These are phyloP conservation scores for Chrysoperla carnea DNA, from an alignment of 1,140 invertebrate genomes.

Conservation along the genomic window DNA sequence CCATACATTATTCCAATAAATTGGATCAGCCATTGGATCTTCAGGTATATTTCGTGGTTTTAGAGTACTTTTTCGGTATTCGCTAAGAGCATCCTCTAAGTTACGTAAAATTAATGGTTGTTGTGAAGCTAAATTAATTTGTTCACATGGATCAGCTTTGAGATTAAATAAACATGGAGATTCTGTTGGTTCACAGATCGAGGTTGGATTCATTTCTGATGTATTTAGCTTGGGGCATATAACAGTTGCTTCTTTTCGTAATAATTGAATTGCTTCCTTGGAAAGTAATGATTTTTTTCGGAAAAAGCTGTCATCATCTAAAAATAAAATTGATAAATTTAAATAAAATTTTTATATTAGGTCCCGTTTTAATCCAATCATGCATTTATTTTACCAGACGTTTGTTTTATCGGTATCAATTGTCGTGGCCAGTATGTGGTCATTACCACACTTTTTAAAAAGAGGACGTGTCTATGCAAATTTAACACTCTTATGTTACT, in stretches of 20 bases:
- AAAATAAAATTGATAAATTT: too few species aligned
- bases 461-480: too few species aligned
- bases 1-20: slow-evolving; percentile 32
- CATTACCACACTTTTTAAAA: too few species aligned
- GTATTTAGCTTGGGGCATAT: slow-evolving; percentile 12
- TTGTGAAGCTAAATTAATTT: slow-evolving; percentile 38
- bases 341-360: too few species aligned
- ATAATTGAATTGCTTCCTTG: slow-evolving; percentile 15
- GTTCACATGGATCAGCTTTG: slow-evolving; percentile 57
- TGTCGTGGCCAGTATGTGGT: too few species aligned
- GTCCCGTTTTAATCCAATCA: too few species aligned
- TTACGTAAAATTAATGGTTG: slow-evolving; percentile 24
- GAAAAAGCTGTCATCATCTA: too few species aligned
- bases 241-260: slow-evolving; percentile 26
- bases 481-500: too few species aligned
- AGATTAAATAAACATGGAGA: slow-evolving; percentile 58
- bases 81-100: slow-evolving; percentile 25
- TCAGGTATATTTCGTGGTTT: slow-evolving; percentile 28
- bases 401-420: too few species aligned
- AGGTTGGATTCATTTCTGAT: slow-evolving; percentile 9
- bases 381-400: too few species aligned
- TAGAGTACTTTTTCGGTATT: slow-evolving; percentile 26
- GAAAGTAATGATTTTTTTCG: slow-evolving; percentile 13
- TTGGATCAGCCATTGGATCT: slow-evolving; percentile 36
- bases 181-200: slow-evolving; percentile 29